Evolutionary conservation across 2,888 invertebrate species (phyloP).

Genomic region (Pollenia griseotomentosa): DNA sequence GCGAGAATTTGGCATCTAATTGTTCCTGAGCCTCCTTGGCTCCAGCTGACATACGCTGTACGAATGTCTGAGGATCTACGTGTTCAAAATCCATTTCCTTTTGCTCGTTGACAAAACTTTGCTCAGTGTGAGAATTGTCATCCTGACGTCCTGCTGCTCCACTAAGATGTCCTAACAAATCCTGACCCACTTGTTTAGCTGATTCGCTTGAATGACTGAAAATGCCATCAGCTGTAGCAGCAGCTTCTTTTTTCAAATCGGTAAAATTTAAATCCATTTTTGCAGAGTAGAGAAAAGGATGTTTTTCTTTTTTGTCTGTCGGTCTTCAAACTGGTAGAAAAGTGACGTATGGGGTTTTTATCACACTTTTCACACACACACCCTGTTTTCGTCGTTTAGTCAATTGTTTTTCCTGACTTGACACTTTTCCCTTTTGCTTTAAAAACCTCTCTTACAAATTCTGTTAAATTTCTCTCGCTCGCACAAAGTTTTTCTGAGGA

Average conservation of each 20-base stretch:
- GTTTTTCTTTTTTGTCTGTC: constrained; percentile 27
- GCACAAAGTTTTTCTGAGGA: constrained; percentile 47
- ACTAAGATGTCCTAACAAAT: constrained; percentile 69
- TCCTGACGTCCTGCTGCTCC: constrained; percentile 75
- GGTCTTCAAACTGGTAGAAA: constrained; percentile 36
- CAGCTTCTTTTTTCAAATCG: constrained; percentile 81
- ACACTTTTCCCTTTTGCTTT: constrained; percentile 58
- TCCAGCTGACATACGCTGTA: constrained; percentile 81
- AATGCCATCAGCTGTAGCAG: constrained; percentile 79
- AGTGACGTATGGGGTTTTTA: constrained; percentile 63
- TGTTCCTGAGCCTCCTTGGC: constrained; percentile 81
- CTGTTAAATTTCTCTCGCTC: constrained; percentile 48
- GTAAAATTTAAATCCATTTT: constrained; percentile 82
- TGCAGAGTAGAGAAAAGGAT: constrained; percentile 8
- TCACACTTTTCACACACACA: constrained; percentile 70
- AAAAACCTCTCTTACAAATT: constrained; percentile 38
- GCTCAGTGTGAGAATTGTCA: constrained; percentile 81
- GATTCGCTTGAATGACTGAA: constrained; percentile 75
- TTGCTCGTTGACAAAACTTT: constrained; percentile 81
- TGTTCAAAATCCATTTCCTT: constrained; percentile 80
- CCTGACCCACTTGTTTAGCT: constrained; percentile 74
- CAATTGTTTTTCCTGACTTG: constrained; percentile 52
- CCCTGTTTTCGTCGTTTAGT: constrained; percentile 61
- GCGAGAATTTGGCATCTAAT: constrained; percentile 82
- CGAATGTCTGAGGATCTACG: constrained; percentile 79